These are phyloP conservation scores for Caranx ignobilis DNA, from an alignment of 2,113 vertebrate species.

Conservation along the genomic window DNA sequence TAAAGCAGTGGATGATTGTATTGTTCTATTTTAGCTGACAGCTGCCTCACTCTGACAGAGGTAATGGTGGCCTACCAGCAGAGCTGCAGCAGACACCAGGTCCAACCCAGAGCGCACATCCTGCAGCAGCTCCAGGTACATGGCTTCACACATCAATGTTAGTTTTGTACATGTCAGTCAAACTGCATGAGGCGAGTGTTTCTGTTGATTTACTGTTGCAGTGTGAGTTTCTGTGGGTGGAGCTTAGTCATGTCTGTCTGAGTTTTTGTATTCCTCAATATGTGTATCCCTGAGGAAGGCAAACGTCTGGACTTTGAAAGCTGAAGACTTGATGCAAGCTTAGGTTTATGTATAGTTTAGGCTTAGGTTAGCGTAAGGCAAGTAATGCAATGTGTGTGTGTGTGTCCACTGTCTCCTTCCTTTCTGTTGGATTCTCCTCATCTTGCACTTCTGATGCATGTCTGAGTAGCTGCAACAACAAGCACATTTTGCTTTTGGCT, in stretches of 20 bases:
- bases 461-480: background rate
- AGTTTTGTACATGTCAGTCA: slow-evolving; percentile 12
- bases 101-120: slow-evolving; percentile 75
- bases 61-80: slow-evolving; percentile 79
- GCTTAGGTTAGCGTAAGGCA: too few relatives aligned
- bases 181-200: background rate
- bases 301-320: background rate
- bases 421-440: background rate
- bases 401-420: background rate
- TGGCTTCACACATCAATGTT: background rate
- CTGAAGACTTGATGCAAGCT: too few relatives aligned
- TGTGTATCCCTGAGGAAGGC: background rate
- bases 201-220: background rate
- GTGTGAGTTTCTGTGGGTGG: slow-evolving; percentile 1
- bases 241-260: background rate
- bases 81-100: slow-evolving; percentile 81
- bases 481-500: background rate
- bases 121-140: slow-evolving; percentile 84
- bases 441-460: background rate
- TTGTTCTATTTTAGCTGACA: slow-evolving; percentile 76
- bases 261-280: background rate
- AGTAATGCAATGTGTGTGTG: background rate
- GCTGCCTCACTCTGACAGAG: slow-evolving; percentile 76
- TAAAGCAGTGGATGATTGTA: slow-evolving; percentile 49
- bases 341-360: too few relatives aligned